phyloP scores from a whole-genome alignment of 2,888 invertebrate genomes.

The Agrilus mali region DNA sequence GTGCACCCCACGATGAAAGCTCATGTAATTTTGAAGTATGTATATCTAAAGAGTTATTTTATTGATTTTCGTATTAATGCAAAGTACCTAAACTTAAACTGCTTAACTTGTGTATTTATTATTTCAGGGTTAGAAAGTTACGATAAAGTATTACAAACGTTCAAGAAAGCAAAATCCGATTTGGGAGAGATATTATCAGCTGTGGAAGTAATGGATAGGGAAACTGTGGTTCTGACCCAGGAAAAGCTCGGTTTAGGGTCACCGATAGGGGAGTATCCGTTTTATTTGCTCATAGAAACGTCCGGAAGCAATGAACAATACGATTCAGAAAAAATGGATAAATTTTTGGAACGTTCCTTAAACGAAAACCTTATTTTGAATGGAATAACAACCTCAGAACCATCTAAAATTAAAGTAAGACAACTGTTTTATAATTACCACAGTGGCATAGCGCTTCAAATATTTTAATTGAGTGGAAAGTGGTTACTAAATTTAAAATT shows the following conservation, averaged over 20 bases:
- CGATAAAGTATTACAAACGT: constrained; percentile 63
- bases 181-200: constrained; percentile 88
- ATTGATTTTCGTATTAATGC: too few relatives aligned
- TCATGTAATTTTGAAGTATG: too few relatives aligned
- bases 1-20: too few relatives aligned
- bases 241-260: constrained; percentile 45
- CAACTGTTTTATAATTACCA: constrained; percentile 1
- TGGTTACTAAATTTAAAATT: background rate
- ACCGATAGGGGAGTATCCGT: constrained; percentile 57
- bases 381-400: constrained; percentile 72
- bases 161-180: constrained; percentile 55
- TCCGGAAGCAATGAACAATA: constrained; percentile 73
- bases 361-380: constrained; percentile 57
- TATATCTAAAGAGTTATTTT: too few relatives aligned
- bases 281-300: constrained; percentile 76
- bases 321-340: constrained; percentile 72
- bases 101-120: too few relatives aligned
- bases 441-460: too few relatives aligned
- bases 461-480: too few relatives aligned
- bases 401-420: constrained; percentile 58
- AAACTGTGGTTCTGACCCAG: constrained; percentile 51
- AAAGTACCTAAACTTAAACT: too few relatives aligned
- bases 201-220: constrained; percentile 83
- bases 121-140: constrained; percentile 61
- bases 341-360: constrained; percentile 64